phyloP scores from a whole-genome alignment of 2,888 invertebrate species.

The Euplagia quadripunctaria region DNA sequence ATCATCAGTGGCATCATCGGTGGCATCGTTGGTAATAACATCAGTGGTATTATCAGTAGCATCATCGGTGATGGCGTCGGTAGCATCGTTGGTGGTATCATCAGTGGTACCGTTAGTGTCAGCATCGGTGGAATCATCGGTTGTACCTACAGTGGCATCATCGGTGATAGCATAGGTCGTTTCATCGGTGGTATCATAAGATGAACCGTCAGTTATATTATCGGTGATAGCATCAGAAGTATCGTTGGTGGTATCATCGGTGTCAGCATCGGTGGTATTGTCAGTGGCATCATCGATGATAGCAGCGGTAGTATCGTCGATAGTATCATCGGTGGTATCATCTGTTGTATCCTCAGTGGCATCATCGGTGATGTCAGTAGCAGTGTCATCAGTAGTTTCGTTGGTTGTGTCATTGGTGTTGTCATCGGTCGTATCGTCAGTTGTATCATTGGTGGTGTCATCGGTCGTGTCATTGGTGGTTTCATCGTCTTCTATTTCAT shows the following conservation, averaged over 20 bases:
- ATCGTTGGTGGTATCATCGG: too few species aligned
- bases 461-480: neutral
- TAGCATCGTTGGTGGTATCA: neutral
- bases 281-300: neutral
- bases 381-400: neutral
- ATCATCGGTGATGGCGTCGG: neutral
- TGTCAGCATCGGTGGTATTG: neutral
- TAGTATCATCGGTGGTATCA: neutral
- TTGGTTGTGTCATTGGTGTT: neutral
- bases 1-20: neutral
- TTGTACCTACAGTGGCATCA: too few species aligned
- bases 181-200: too few species aligned
- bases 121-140: neutral
- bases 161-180: neutral
- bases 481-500: neutral
- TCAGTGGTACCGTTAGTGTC: neutral
- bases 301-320: neutral
- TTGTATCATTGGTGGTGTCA: neutral
- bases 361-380: neutral
- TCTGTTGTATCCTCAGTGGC: neutral
- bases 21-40: neutral
- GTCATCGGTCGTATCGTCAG: neutral
- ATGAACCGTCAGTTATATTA: neutral
- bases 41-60: neutral
- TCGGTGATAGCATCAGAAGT: neutral